phyloP scores from a whole-genome alignment of 2,888 invertebrate genomes.

The Julus scanicus region DNA sequence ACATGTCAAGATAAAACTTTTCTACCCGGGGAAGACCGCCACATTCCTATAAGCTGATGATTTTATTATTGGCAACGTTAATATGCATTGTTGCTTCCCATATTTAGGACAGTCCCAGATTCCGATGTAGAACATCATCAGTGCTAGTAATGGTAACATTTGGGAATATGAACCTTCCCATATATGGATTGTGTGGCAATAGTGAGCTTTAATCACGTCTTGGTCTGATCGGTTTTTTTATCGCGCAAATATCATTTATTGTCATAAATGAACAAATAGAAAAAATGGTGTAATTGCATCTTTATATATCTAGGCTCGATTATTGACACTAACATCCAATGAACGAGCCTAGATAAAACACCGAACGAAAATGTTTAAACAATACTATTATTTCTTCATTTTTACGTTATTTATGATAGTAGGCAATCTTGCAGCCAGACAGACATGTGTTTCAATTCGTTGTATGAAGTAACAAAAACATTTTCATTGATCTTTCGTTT shows the following conservation, averaged over 20 bases:
- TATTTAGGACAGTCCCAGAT: neutral
- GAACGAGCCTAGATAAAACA: no score
- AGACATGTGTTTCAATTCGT: neutral
- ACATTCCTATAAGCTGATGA: no score
- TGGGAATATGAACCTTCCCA: neutral
- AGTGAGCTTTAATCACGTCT: neutral
- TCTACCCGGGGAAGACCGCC: no score
- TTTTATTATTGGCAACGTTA: no score
- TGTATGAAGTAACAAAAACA: neutral
- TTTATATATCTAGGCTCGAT: neutral
- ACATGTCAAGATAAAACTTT: no score
- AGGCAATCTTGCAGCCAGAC: neutral
- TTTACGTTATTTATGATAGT: neutral
- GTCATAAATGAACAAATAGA: constrained; percentile 11
- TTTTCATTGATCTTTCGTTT: constrained; percentile 18
- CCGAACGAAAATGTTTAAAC: neutral
- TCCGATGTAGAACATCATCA: no score
- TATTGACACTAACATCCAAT: neutral
- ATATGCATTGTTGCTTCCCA: neutral
- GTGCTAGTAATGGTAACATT: no score
- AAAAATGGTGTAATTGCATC: constrained; percentile 2
- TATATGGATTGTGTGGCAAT: neutral
- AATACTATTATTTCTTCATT: constrained; percentile 5
- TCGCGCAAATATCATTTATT: constrained; percentile 5
- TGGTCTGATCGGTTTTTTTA: neutral